These are phyloP conservation scores for Zaprionus obscuricornis DNA, from an alignment of 2,888 invertebrate genomes.

Conservation along the genomic window DNA sequence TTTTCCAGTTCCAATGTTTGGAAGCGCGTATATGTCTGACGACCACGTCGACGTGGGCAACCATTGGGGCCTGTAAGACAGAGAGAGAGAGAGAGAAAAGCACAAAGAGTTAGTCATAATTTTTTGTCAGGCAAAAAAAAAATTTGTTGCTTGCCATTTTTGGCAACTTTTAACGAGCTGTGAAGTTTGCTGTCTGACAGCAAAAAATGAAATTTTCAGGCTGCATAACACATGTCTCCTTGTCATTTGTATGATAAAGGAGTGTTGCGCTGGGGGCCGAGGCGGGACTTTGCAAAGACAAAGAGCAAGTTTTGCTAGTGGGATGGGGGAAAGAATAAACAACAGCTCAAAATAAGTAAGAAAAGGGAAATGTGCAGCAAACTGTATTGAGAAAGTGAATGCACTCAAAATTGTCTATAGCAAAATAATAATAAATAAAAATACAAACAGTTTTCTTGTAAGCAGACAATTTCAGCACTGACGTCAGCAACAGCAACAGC, in stretches of 20 bases:
- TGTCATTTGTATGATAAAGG: too few relatives aligned
- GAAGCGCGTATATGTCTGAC: conserved; percentile 99
- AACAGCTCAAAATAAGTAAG: not conserved
- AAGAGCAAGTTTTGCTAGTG: not conserved
- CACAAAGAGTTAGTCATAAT: conserved; percentile 53
- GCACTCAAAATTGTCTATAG: conserved; percentile 50
- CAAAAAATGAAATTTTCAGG: conserved; percentile 42
- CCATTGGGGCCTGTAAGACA: conserved; percentile 95
- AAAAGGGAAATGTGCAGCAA: not conserved
- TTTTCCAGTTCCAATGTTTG: conserved; percentile 99
- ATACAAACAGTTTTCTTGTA: conserved; percentile 52
- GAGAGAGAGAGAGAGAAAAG: conserved; percentile 60
- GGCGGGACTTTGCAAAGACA: too few relatives aligned
- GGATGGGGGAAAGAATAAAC: conserved; percentile 1
- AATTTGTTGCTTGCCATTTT: conserved; percentile 41
- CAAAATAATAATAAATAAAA: conserved; percentile 53
- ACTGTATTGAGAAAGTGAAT: conserved; percentile 23
- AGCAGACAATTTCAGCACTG: conserved; percentile 35
- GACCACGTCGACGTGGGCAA: conserved; percentile 95
- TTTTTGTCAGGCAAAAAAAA: conserved; percentile 24
- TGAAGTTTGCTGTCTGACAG: conserved; percentile 50
- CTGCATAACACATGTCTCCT: conserved; percentile 45
- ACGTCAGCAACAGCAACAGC: conserved; percentile 34
- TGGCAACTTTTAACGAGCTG: conserved; percentile 67
- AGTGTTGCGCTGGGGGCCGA: conserved; percentile 5